Percentiles rank a stretch among this genome's conserved stretches.
Evolutionary conservation across 2,797 vertebrate species (phyloP).

Genomic region (Acipenser transmontanus): DNA sequence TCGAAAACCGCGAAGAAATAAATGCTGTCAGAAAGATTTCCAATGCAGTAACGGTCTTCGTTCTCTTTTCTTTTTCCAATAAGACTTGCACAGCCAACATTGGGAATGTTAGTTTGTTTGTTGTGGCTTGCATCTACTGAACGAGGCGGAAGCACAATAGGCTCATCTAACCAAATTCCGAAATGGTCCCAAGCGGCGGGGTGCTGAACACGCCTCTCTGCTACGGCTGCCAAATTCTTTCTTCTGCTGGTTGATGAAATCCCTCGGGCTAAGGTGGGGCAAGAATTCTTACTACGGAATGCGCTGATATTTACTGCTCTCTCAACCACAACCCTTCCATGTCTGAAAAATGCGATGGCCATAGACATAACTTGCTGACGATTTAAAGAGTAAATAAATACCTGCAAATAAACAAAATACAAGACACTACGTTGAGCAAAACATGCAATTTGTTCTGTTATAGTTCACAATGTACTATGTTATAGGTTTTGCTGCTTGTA

Average conservation of each 20-base stretch:
- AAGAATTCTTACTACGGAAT: neutral
- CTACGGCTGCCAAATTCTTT: neutral
- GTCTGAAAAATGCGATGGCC: neutral
- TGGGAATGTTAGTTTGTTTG: neutral
- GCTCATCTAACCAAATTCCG: conserved; percentile 22
- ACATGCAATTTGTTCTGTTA: too few species aligned
- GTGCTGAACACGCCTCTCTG: neutral
- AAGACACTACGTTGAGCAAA: too few species aligned
- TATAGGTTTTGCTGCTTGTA: too few species aligned
- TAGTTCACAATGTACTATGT: too few species aligned
- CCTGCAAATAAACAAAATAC: too few species aligned
- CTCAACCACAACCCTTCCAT: neutral
- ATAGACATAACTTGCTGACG: neutral
- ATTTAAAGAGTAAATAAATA: too few species aligned
- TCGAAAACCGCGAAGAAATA: conserved; percentile 21
- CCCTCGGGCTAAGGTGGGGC: neutral
- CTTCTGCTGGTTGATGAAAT: neutral
- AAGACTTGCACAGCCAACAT: conserved; percentile 14
- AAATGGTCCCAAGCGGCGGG: conserved; percentile 17
- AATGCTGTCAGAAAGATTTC: conserved; percentile 6
- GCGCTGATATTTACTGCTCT: neutral
- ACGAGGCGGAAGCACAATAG: conserved; percentile 12
- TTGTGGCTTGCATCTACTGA: neutral
- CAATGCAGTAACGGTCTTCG: conserved; percentile 19
- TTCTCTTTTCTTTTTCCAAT: conserved; percentile 20